These are phyloP conservation scores for Nannobrachium achirus DNA, from an alignment of 2,113 vertebrate genomes.

Conservation along the genomic window DNA sequence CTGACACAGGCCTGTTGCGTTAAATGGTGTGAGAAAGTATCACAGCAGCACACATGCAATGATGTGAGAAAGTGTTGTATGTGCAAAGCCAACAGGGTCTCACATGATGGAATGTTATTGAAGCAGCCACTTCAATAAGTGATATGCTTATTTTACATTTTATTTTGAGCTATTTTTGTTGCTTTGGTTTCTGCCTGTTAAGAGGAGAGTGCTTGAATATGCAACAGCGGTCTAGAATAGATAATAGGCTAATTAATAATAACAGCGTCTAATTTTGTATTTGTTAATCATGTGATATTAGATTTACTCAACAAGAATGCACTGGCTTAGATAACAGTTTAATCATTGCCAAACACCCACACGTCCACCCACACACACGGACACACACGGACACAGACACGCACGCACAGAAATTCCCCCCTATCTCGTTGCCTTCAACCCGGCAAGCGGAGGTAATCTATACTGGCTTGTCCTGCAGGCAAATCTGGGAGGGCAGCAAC, in stretches of 20 bases:
- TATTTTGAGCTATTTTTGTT: background rate
- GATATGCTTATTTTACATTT: background rate
- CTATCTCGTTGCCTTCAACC: conserved; percentile 12
- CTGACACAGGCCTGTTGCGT: too few relatives aligned
- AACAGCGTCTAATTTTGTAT: conserved; percentile 2
- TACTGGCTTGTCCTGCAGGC: conserved; percentile 55
- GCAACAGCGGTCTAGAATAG: background rate
- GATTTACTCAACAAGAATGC: conserved; percentile 38
- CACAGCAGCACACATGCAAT: too few relatives aligned
- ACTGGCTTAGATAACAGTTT: conserved; percentile 51
- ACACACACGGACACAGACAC: conserved; percentile 38
- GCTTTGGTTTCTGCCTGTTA: background rate
- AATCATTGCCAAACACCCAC: conserved; percentile 41
- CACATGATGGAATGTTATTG: background rate
- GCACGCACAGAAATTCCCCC: background rate
- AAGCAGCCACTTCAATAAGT: background rate
- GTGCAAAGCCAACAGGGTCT: too few relatives aligned
- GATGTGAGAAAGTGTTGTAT: too few relatives aligned
- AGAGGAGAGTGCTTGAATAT: background rate
- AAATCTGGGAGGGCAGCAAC: conserved; percentile 59
- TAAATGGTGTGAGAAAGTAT: too few relatives aligned
- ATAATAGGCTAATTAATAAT: conserved; percentile 6
- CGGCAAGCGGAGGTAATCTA: conserved; percentile 56
- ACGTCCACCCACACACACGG: background rate
- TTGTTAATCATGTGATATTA: conserved; percentile 39